phyloP scores from a whole-genome alignment of 2,113 vertebrate species.

The Salvelinus fontinalis region DNA sequence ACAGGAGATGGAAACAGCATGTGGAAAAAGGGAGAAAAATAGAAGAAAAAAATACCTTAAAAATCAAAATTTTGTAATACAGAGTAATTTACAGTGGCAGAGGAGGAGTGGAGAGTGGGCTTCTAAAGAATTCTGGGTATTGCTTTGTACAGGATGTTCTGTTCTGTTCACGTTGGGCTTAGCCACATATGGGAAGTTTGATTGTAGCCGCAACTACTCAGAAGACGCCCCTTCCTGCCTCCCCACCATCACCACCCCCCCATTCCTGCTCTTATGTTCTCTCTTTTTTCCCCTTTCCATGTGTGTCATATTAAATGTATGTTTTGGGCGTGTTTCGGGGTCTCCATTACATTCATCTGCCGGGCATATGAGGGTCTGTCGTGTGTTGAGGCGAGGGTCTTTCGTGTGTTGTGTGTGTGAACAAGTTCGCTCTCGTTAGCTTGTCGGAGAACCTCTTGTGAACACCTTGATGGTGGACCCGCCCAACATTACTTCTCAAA shows the following conservation, averaged over 20 bases:
- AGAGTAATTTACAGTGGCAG: neutral
- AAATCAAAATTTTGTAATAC: neutral
- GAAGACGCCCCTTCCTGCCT: neutral
- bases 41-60: neutral
- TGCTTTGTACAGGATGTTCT: too few species aligned
- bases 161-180: too few species aligned
- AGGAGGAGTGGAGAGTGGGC: too few species aligned
- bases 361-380: conserved; percentile 37
- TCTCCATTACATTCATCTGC: conserved; percentile 45
- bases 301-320: conserved; percentile 40
- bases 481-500: too few species aligned
- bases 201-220: too few species aligned
- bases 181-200: too few species aligned
- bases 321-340: conserved; percentile 11
- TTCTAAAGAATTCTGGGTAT: neutral
- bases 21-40: conserved; percentile 4
- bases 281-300: conserved; percentile 5
- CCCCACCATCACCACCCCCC: too few species aligned
- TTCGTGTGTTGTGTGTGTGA: too few species aligned
- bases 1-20: conserved; percentile 33
- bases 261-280: neutral
- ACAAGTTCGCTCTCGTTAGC: neutral
- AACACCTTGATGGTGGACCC: too few species aligned
- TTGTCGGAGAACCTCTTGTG: neutral
- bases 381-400: too few species aligned